Conservation (phyloP, 2,888 invertebrate genomes). For the Lucinisca nassula region DNA sequence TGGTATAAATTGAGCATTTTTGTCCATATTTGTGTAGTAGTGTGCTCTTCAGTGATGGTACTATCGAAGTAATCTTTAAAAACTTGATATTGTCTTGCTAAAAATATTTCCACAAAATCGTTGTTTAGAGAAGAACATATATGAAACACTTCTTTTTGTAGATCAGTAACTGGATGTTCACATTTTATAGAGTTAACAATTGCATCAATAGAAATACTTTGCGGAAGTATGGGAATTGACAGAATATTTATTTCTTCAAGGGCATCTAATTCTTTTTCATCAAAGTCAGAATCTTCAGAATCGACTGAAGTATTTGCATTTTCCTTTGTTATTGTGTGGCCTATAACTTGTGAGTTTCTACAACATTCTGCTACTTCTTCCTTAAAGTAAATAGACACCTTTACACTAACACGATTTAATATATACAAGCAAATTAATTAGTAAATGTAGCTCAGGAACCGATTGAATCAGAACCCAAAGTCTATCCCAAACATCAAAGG, state of each 20-base stretch:
- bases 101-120: background rate
- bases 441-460: no score
- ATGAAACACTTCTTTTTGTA: constrained; percentile 7
- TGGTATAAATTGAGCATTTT: background rate
- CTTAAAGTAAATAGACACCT: no score
- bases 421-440: no score
- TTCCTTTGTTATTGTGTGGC: background rate
- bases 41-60: background rate
- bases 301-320: no score
- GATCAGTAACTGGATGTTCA: background rate
- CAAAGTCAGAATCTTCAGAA: constrained; percentile 31
- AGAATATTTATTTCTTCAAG: constrained; percentile 7
- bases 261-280: constrained; percentile 14
- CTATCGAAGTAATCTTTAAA: background rate
- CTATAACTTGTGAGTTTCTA: no score
- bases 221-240: background rate
- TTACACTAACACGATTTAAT: no score
- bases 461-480: no score
- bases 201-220: constrained; percentile 1
- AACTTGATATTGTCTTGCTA: background rate
- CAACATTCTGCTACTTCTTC: no score
- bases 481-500: no score
- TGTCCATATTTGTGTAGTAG: constrained; percentile 17
- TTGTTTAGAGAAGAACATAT: constrained; percentile 21
- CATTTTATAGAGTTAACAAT: background rate